A percentile compares a stretch with the other conserved stretches of the same genome.
Evolutionary conservation across 2,113 vertebrate genomes (phyloP).

Genomic region (Alaudala cheleensis): DNA sequence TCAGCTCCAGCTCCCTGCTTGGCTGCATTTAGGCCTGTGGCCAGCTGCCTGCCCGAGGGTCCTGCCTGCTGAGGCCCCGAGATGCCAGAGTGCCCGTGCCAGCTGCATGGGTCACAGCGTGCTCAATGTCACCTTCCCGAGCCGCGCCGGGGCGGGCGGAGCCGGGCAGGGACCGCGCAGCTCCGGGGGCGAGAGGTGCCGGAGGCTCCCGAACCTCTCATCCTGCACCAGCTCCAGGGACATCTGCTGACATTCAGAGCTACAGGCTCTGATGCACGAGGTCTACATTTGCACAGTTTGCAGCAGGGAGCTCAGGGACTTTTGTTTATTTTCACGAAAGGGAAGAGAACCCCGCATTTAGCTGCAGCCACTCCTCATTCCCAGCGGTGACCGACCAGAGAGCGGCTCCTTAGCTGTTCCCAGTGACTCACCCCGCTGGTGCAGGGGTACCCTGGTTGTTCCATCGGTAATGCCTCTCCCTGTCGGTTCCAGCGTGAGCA

Average conservation of each 20-base stretch:
- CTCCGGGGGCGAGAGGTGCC: neutral
- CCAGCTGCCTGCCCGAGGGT: neutral
- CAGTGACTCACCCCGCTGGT: neutral
- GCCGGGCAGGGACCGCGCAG: neutral
- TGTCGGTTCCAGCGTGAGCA: fast-evolving
- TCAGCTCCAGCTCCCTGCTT: neutral
- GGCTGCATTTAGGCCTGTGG: neutral
- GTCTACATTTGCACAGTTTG: neutral
- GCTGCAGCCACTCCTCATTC: neutral
- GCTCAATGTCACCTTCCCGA: neutral
- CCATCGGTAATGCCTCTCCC: neutral
- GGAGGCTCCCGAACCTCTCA: neutral
- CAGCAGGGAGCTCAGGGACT: neutral
- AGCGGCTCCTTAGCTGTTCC: neutral
- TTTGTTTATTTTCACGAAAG: neutral
- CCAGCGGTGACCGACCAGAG: neutral
- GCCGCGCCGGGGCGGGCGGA: neutral
- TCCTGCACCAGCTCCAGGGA: neutral
- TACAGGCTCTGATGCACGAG: neutral
- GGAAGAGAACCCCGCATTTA: neutral
- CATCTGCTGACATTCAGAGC: neutral
- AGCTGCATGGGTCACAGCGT: neutral
- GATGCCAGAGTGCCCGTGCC: neutral
- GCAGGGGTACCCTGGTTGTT: neutral
- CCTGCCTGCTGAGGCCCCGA: neutral